Conservation (phyloP, 2,113 vertebrate species). For the Eublepharis macularius region DNA sequence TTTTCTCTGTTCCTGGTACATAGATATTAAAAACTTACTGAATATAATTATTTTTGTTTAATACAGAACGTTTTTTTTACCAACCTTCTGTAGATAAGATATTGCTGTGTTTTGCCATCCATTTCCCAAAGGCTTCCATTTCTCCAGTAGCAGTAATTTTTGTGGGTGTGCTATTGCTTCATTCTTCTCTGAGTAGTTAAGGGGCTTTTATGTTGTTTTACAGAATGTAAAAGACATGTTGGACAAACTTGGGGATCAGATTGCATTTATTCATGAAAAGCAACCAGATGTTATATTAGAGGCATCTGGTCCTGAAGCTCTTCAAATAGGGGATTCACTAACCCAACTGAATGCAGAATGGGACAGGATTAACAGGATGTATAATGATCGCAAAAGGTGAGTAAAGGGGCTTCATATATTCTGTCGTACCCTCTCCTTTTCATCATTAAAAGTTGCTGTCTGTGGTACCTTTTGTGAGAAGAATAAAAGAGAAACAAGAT, state of each 20-base stretch:
- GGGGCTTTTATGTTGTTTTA: slow-evolving; percentile 26
- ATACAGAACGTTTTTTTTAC: too few species aligned
- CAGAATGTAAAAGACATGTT: slow-evolving; percentile 88
- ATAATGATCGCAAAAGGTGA: slow-evolving; percentile 89
- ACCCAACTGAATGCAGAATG: slow-evolving; percentile 90
- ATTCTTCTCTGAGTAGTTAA: not conserved
- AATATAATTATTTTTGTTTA: not conserved
- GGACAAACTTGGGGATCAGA: slow-evolving; percentile 87
- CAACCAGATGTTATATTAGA: slow-evolving; percentile 88
- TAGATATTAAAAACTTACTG: not conserved
- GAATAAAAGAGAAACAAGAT: too few species aligned
- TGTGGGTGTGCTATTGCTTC: not conserved
- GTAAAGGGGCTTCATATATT: slow-evolving; percentile 32
- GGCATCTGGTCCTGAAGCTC: slow-evolving; percentile 84
- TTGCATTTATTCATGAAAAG: slow-evolving; percentile 84
- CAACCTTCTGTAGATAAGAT: not conserved
- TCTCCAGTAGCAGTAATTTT: not conserved
- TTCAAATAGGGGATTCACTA: slow-evolving; percentile 85
- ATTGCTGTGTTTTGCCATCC: not conserved
- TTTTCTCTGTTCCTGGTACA: not conserved
- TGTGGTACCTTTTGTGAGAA: not conserved
- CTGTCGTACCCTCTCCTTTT: not conserved
- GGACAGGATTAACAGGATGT: slow-evolving; percentile 91
- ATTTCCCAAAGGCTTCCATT: not conserved
- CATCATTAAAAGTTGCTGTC: not conserved